These are phyloP conservation scores for Chymomyza fuscimana DNA, from an alignment of 2,888 invertebrate species.

Conservation along the genomic window DNA sequence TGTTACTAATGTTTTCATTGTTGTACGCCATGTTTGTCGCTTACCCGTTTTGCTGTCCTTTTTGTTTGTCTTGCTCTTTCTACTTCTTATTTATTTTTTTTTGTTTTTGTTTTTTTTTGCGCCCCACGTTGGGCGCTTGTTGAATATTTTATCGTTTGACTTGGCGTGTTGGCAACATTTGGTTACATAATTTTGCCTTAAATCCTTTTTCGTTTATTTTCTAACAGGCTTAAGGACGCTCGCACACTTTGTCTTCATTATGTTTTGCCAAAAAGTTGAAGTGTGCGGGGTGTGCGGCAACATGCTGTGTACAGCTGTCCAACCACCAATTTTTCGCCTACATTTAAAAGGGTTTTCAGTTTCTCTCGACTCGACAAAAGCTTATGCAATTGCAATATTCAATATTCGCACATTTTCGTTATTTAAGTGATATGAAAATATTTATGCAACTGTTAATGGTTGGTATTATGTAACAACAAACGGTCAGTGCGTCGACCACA, in stretches of 20 bases:
- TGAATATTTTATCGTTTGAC: conserved; percentile 73
- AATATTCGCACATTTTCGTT: not conserved
- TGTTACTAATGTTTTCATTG: conserved; percentile 70
- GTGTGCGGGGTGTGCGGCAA: not conserved
- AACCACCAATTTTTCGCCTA: not conserved
- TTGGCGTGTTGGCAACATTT: conserved; percentile 69
- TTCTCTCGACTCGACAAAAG: not conserved
- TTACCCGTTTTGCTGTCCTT: conserved; percentile 9
- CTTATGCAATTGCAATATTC: conserved; percentile 7
- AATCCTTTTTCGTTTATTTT: conserved; percentile 60
- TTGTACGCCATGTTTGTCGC: conserved; percentile 36
- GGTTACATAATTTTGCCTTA: conserved; percentile 60
- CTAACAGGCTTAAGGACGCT: conserved; percentile 28
- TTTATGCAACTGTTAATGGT: conserved; percentile 6
- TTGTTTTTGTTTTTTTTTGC: conserved; percentile 1
- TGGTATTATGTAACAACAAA: not conserved
- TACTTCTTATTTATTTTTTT: conserved; percentile 25
- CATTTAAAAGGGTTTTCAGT: not conserved
- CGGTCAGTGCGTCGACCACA: not conserved
- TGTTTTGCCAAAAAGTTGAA: conserved; percentile 11
- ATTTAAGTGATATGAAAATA: not conserved
- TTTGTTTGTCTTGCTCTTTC: not conserved
- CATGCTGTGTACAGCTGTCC: not conserved
- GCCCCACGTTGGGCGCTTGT: conserved; percentile 52
- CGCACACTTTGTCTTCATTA: conserved; percentile 38